Evolutionary conservation across 92 coral and sea anemone species (phyloP).

Genomic region (Hydrozoanthus gracilis): DNA sequence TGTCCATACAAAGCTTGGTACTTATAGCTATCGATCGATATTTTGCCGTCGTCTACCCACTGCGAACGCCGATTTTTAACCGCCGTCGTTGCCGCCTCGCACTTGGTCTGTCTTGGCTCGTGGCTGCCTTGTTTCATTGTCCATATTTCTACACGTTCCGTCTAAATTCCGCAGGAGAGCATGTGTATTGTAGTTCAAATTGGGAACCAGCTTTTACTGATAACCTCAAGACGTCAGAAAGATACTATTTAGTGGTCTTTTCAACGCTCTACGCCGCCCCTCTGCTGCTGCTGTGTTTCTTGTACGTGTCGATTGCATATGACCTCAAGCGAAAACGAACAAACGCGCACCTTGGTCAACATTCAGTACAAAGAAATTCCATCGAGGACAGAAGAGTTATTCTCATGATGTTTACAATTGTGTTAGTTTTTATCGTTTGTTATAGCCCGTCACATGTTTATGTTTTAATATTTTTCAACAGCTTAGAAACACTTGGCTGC

Average conservation of each 20-base stretch:
- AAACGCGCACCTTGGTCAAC: not conserved
- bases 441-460: slow-evolving; percentile 19
- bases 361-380: not conserved
- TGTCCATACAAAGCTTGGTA: slow-evolving; percentile 19
- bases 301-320: not conserved
- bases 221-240: not conserved
- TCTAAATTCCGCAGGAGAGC: not conserved
- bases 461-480: not conserved
- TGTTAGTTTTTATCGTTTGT: slow-evolving; percentile 8
- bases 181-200: not conserved
- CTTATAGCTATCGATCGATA: slow-evolving; percentile 17
- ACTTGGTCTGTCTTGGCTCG: not conserved
- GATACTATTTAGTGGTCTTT: slow-evolving; percentile 11
- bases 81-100: slow-evolving; percentile 7
- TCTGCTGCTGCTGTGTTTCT: not conserved
- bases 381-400: slow-evolving; percentile 5
- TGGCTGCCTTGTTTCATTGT: slow-evolving; percentile 10
- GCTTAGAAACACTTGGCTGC: not conserved
- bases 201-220: slow-evolving; percentile 7
- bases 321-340: slow-evolving; percentile 9
- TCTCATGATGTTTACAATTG: not conserved
- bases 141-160: slow-evolving; percentile 33
- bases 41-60: slow-evolving; percentile 12
- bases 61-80: slow-evolving; percentile 4
- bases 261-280: not conserved